Conservation (phyloP, 2,113 vertebrate species). For the Pelecanus crispus region DNA sequence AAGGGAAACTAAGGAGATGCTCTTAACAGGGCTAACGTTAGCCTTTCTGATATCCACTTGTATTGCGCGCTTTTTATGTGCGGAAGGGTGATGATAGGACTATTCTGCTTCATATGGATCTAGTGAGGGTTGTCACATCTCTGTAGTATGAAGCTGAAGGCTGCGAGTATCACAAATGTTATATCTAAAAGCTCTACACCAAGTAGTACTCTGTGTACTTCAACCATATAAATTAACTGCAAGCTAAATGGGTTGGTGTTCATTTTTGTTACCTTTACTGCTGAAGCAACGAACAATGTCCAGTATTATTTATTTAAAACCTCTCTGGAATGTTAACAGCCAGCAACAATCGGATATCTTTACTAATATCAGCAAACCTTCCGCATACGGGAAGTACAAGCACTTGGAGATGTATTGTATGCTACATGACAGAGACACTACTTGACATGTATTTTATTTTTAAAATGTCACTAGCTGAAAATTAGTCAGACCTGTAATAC, state of each 20-base stretch:
- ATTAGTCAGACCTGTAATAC: not conserved
- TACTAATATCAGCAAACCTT: not conserved
- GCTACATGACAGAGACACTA: not conserved
- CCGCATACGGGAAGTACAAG: not conserved
- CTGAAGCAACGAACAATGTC: not conserved
- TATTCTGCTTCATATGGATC: not conserved
- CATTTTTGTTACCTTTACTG: not conserved
- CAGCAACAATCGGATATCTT: not conserved
- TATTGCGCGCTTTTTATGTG: not conserved
- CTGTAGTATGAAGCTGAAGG: not conserved
- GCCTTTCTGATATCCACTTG: not conserved
- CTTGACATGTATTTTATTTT: not conserved
- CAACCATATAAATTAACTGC: rapidly evolving
- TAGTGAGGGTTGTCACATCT: not conserved
- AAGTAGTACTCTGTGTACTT: not conserved
- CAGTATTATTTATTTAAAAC: not conserved
- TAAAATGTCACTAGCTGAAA: not conserved
- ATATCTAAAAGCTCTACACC: not conserved
- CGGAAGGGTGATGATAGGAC: not conserved
- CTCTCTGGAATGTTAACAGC: not conserved
- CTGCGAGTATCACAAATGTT: no score
- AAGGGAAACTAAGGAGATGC: not conserved
- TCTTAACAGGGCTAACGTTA: not conserved
- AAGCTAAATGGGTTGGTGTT: not conserved
- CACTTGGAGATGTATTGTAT: not conserved